Base-by-base conservation (phyloP, 2,113 vertebrate species). In the Caranx melampygus region DNA sequence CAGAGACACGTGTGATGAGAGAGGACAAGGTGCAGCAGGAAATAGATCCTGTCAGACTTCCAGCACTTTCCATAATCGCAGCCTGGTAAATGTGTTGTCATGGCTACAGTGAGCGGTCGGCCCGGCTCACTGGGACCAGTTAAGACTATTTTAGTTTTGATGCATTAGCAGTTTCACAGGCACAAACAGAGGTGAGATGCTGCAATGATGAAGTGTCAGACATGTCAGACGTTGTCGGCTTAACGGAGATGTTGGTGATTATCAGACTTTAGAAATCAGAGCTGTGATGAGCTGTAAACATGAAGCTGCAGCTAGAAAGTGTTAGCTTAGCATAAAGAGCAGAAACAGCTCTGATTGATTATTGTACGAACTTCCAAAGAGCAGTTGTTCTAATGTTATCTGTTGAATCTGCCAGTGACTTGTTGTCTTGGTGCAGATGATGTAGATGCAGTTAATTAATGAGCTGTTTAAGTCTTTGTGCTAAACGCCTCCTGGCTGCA, bases 61-160 rank as follows among this genome's bases (percentile, higher is more conserved):
- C 68, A 65, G 78, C 65, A 71, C 75, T 86, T 89, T 84, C 75
- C 86, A 47, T 90, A 85, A 89, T 89, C 88, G 83, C 80, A 86
- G 83, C 86, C 88, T 91, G 72, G 85, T 87, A 80, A 90, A 83
- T 79, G 58, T 83, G 91, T 93, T 89, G 88, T 89, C 89, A 95
- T 93, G 91, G 85, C 76, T 67, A 94, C 88, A 47, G 74, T 44
- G 81, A 89, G 86, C 40, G 63, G 67, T 74, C 85, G 81, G 62
- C 49, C 60, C 34, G 61, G 59, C 69, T 11, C 85, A 81, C 72
- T 83, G 91, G 82, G 85, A 72, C 79, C 85, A 77, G 78, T 87
- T 75, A 69, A 54, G 82, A 80, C 82, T 6, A 89, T 82, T 90
- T 84, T 78, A 86, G 75, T 85, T 84, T 78, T 82, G 84, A 86